These are phyloP conservation scores for Phyllotis vaccarum DNA, from an alignment of 2,797 vertebrate species.

Conservation along the genomic window DNA sequence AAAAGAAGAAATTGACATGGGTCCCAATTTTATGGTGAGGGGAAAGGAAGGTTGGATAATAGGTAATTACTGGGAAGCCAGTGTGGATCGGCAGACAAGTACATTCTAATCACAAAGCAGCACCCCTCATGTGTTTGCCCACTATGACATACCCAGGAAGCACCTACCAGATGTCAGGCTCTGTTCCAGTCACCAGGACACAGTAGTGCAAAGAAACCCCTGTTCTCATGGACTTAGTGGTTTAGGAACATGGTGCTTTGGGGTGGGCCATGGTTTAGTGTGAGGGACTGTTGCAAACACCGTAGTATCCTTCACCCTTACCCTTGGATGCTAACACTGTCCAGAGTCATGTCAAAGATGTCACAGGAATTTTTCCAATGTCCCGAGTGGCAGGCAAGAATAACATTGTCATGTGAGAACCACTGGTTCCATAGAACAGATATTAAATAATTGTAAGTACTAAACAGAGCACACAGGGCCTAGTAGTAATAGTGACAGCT, in stretches of 20 bases:
- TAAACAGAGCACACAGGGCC: background rate
- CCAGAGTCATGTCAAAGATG: background rate
- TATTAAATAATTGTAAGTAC: background rate
- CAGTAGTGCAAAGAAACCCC: background rate
- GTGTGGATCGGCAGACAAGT: fast-evolving
- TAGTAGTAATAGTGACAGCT: fast-evolving
- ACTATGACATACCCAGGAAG: fast-evolving
- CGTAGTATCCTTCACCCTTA: background rate
- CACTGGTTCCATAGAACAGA: background rate
- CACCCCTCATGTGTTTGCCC: background rate
- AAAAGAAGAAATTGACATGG: no score
- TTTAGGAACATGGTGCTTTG: background rate
- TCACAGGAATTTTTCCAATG: background rate
- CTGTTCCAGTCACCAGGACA: background rate
- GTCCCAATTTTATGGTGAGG: background rate
- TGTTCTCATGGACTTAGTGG: fast-evolving
- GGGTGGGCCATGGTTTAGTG: fast-evolving
- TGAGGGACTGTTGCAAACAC: fast-evolving
- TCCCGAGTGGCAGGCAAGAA: no score
- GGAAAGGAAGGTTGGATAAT: background rate
- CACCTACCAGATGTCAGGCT: background rate
- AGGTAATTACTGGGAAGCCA: background rate
- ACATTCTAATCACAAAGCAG: fast-evolving
- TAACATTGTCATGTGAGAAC: background rate
- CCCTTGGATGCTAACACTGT: fast-evolving